Percentiles rank a stretch among this genome's conserved stretches.
Evolutionary conservation across 2,113 vertebrate genomes (phyloP).

Genomic region (Pterocles orientalis): DNA sequence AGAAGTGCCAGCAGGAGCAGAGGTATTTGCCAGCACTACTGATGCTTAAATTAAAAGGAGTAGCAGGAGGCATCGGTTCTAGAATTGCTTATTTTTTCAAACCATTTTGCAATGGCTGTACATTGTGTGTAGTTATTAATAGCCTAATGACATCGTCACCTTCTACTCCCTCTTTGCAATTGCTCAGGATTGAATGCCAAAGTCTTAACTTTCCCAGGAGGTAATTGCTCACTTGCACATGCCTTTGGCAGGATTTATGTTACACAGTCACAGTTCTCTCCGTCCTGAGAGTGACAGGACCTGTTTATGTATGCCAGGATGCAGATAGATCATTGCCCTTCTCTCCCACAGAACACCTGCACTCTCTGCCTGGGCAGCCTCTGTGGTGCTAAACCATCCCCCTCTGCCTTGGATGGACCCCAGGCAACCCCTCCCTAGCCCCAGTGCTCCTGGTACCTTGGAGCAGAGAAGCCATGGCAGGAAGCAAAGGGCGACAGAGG

Average conservation of each 20-base stretch:
- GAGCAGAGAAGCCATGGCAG: neutral
- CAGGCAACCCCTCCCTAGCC: neutral
- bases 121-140: neutral
- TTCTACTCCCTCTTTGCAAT: neutral
- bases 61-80: neutral
- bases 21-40: neutral
- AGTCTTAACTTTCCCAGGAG: neutral
- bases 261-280: neutral
- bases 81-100: neutral
- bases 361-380: neutral
- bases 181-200: neutral
- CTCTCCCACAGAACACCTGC: neutral
- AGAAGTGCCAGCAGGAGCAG: neutral
- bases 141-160: neutral
- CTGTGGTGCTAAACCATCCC: neutral
- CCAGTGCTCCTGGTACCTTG: neutral
- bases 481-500: neutral
- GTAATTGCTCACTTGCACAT: neutral
- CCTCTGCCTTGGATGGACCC: neutral
- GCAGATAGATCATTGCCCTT: neutral
- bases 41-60: neutral
- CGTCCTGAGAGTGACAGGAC: neutral
- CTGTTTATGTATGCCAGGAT: neutral
- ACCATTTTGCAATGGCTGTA: neutral
- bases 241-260: neutral